These are phyloP conservation scores for Serilophus lunatus DNA, from an alignment of 2,113 vertebrate species.

Conservation along the genomic window DNA sequence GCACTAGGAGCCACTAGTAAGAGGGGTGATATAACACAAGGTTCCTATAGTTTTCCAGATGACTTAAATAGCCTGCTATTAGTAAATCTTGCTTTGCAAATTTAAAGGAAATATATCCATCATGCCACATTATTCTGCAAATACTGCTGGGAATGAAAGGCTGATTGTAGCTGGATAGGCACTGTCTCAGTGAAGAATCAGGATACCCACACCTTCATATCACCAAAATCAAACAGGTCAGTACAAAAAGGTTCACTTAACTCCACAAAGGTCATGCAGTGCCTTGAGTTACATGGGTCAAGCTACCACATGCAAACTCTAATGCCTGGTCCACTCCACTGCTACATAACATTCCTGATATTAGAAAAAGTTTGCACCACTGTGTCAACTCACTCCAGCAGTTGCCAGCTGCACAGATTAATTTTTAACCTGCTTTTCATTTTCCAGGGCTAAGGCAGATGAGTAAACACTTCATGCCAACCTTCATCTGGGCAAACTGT, in stretches of 20 bases:
- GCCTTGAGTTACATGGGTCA: background rate
- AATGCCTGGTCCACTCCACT: background rate
- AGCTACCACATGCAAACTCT: background rate
- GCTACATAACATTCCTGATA: background rate
- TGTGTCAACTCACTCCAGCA: background rate
- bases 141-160: background rate
- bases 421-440: conserved; percentile 44
- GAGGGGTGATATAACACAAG: background rate
- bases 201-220: background rate
- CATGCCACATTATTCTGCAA: background rate
- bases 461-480: background rate
- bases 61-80: background rate
- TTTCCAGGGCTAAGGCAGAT: background rate
- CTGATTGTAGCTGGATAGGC: background rate
- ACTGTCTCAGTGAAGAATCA: rapidly evolving
- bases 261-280: background rate
- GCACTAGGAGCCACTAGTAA: background rate
- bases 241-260: background rate
- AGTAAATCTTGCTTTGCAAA: background rate
- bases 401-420: conserved; percentile 28
- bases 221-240: background rate
- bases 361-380: background rate
- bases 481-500: background rate
- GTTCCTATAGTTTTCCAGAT: background rate
- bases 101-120: background rate